A percentile compares a stretch with the other conserved stretches of the same genome.
Evolutionary conservation across 2,888 invertebrate genomes (phyloP).

Genomic region (Eristalis arbustorum): DNA sequence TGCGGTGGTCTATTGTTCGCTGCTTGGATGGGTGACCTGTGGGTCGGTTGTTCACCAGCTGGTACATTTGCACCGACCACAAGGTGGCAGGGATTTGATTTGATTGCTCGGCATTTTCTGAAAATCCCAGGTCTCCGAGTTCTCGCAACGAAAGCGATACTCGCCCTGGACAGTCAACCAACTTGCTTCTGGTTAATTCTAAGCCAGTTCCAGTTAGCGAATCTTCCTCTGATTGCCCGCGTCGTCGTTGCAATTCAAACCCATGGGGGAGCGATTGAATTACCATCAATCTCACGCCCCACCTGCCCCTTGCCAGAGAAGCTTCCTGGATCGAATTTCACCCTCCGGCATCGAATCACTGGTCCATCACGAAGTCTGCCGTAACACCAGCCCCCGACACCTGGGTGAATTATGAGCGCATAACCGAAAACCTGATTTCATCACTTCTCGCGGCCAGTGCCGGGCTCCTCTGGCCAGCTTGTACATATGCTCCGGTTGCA

Average conservation of each 20-base stretch:
- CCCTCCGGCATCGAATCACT: constrained; percentile 30
- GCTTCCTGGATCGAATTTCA: constrained; percentile 46
- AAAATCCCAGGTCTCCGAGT: too few species aligned
- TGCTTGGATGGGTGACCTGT: constrained; percentile 9
- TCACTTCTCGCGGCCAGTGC: constrained; percentile 40
- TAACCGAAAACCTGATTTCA: constrained; percentile 58
- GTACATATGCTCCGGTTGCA: constrained; percentile 9
- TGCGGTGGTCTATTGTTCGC: constrained; percentile 19
- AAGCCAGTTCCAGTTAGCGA: neutral
- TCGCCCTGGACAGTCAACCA: neutral
- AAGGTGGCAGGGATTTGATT: neutral
- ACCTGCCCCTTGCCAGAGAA: neutral
- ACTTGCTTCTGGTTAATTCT: neutral
- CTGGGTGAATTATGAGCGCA: constrained; percentile 52
- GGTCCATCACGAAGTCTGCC: constrained; percentile 20
- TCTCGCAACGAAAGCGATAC: neutral
- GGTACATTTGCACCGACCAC: neutral
- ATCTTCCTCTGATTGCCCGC: neutral
- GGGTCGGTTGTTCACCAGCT: constrained; percentile 47
- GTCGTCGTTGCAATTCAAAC: constrained; percentile 25
- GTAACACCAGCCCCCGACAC: constrained; percentile 39
- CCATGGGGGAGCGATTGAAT: constrained; percentile 5
- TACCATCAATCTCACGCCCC: constrained; percentile 15
- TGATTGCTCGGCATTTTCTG: neutral
- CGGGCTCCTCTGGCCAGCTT: neutral